Evolutionary conservation across 2,113 vertebrate genomes (phyloP), one percentile per base, ranked within the genome.

Genomic region (Pelusios castaneus): DNA sequence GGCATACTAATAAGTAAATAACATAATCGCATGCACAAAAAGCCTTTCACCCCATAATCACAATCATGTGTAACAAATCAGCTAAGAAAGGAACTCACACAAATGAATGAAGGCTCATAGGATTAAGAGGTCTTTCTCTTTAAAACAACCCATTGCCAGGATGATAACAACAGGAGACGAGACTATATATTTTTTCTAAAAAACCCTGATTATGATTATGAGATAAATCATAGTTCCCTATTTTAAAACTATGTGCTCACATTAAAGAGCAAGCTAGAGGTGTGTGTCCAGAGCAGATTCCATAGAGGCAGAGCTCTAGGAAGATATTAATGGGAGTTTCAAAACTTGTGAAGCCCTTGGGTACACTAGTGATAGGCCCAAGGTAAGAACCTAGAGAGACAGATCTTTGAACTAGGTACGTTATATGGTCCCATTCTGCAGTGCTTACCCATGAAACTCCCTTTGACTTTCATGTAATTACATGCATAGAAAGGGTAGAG

Each of bases 31-130:
- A 19, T 51, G 51, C 29, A 80, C 29, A 55, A 51, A 7, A 5
- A 70, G 82, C 1, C 2, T 63, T 86, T 77, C 82, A 13, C 14
- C 88, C 60, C 5, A 27, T 84, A n/a, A 83, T 86, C 49, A 19
- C 56, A 88, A 22, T 77, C 76, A 76, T 82, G 55, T 56, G 31
- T 31, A 81, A 34, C 82, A 88, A 89, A 87, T 88, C 80, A 70
- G 41, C 54, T 22, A 41, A 38, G 21, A 51, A 89, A 86, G 47
- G n/a, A 75, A 9, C 22, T 13, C 58, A 29, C n/a, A 25, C 45
- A 19, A 45, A 8, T 29, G 5, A 52, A 77, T 54, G 80, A 27
- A 21, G 58, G 34, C 27, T 77, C 38, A 45, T 38, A 29, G 34
- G 76, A 27, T 16, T 22, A 80, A 76, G 38, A 60, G 45, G 13